Percentiles rank a stretch among this genome's conserved stretches.
phyloP scores from a whole-genome alignment of 2,888 invertebrate genomes.

The Drosophila crucigera region DNA sequence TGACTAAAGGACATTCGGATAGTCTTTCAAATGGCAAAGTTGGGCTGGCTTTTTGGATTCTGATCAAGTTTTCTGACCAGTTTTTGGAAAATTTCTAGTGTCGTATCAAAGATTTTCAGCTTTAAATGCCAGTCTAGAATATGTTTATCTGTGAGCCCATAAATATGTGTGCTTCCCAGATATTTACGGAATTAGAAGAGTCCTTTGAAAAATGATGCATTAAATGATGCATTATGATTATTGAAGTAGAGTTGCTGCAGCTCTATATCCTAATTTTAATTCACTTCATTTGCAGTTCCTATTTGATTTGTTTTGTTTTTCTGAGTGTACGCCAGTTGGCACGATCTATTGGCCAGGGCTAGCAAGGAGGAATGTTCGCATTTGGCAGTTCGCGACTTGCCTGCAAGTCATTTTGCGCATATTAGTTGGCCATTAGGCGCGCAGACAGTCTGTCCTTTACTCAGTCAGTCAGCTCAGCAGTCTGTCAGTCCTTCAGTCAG shows the following conservation, averaged over 20 bases:
- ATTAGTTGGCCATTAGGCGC: conserved; percentile 76
- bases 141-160: too few species aligned
- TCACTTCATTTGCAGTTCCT: background rate
- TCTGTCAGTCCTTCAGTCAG: conserved; percentile 11
- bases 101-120: too few species aligned
- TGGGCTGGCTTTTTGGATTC: background rate
- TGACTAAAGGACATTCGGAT: background rate
- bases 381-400: conserved; percentile 64
- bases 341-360: conserved; percentile 41
- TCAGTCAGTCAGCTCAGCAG: conserved; percentile 41
- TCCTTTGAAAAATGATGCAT: background rate
- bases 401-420: conserved; percentile 78
- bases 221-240: background rate
- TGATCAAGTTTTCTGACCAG: background rate
- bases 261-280: background rate
- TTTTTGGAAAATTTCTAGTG: background rate
- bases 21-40: background rate
- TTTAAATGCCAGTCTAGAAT: background rate
- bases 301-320: background rate
- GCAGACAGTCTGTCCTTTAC: conserved; percentile 33
- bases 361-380: conserved; percentile 18
- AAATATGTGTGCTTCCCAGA: background rate
- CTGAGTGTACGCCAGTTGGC: conserved; percentile 34
- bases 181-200: background rate
- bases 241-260: background rate